These are phyloP conservation scores for Caloenas nicobarica DNA, from an alignment of 2,113 vertebrate genomes.

Conservation along the genomic window DNA sequence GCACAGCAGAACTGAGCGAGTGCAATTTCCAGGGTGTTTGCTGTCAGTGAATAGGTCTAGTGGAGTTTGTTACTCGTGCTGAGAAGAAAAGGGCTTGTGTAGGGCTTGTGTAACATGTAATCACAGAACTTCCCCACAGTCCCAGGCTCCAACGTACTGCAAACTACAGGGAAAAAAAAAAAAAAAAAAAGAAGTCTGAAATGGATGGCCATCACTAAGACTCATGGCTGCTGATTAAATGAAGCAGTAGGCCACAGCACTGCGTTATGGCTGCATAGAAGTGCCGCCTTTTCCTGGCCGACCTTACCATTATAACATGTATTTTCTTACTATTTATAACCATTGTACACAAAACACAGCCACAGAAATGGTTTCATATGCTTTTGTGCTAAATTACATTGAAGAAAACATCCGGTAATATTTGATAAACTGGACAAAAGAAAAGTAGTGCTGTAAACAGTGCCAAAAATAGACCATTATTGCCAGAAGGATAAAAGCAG, in stretches of 20 bases:
- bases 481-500: neutral
- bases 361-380: neutral
- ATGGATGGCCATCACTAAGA: neutral
- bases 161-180: neutral
- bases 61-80: neutral
- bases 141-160: rapidly evolving
- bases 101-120: neutral
- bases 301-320: neutral
- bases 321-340: neutral
- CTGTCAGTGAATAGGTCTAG: no score
- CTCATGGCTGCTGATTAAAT: neutral
- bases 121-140: neutral
- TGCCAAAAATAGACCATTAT: neutral
- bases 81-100: no score
- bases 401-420: neutral
- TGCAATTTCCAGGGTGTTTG: neutral
- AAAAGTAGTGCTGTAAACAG: neutral
- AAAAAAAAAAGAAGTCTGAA: neutral
- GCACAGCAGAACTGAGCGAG: rapidly evolving
- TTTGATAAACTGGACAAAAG: neutral
- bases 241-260: neutral
- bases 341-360: neutral
- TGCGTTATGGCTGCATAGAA: rapidly evolving
- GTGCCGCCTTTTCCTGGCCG: neutral
- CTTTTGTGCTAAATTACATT: neutral